Evolutionary conservation across 1,140 invertebrate species (phyloP).

Genomic region (Saccostrea cuccullata): DNA sequence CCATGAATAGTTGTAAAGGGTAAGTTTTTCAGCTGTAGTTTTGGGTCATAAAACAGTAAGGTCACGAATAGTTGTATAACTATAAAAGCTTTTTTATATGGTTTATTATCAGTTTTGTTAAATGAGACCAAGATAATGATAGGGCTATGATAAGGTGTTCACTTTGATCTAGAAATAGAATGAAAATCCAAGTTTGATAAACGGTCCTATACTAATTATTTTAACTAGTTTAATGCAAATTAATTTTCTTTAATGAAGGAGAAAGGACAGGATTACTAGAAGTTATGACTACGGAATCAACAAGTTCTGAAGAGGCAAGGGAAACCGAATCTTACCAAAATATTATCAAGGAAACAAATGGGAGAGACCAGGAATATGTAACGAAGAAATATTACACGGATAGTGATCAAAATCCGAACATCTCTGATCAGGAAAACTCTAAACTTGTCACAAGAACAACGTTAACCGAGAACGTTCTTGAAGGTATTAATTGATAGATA

Average conservation of each 20-base stretch:
- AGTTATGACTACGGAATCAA: not conserved
- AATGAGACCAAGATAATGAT: no score
- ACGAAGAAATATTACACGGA: not conserved
- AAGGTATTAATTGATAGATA: not conserved
- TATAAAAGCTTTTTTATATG: no score
- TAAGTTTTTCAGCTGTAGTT: no score
- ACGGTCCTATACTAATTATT: not conserved
- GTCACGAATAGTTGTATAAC: no score
- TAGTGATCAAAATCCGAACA: not conserved
- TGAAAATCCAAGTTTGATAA: not conserved
- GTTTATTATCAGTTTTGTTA: no score
- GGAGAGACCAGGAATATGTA: not conserved
- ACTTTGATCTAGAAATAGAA: no score
- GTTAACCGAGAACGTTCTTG: not conserved
- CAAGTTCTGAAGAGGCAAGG: not conserved
- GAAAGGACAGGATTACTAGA: not conserved
- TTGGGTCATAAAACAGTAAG: no score
- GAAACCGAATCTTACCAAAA: not conserved
- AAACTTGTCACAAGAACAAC: not conserved
- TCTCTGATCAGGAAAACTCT: not conserved
- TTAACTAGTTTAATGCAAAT: not conserved
- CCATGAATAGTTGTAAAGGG: no score
- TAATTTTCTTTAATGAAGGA: not conserved
- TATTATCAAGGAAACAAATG: not conserved
- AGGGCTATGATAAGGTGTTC: no score